Conservation (phyloP, 2,888 invertebrate genomes). For the Sarcophaga caerulescens region DNA sequence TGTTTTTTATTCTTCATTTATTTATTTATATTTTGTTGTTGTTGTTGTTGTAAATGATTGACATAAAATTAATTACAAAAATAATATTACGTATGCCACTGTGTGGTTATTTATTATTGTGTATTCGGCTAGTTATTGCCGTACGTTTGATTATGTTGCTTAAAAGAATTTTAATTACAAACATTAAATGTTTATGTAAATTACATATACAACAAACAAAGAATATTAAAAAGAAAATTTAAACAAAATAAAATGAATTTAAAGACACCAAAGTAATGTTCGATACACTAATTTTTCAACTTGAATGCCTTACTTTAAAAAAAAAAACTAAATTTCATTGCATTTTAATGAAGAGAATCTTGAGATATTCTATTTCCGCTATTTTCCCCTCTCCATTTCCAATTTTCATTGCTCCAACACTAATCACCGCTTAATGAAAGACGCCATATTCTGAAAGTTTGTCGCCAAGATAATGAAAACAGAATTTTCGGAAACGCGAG, state of each 20-base stretch:
- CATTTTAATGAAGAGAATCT: no score
- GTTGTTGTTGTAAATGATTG: conserved; percentile 44
- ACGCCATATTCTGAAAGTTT: no score
- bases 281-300: no score
- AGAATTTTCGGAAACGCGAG: no score
- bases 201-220: conserved; percentile 5
- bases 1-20: conserved; percentile 6
- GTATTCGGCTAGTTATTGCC: neutral
- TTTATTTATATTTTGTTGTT: conserved; percentile 20
- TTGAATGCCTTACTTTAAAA: no score
- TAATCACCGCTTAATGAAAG: no score
- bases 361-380: no score
- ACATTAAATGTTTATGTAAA: conserved; percentile 22
- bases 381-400: no score
- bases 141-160: neutral
- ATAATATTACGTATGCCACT: conserved; percentile 38
- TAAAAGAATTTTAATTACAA: conserved; percentile 38
- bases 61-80: conserved; percentile 60
- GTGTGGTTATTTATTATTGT: conserved; percentile 10
- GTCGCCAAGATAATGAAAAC: no score
- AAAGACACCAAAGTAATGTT: neutral
- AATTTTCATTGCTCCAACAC: no score
- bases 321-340: no score
- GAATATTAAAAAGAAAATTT: neutral
- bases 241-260: neutral